Base-by-base conservation (phyloP, 2,797 vertebrate species). In the Myoxocephalus aenaeus region DNA sequence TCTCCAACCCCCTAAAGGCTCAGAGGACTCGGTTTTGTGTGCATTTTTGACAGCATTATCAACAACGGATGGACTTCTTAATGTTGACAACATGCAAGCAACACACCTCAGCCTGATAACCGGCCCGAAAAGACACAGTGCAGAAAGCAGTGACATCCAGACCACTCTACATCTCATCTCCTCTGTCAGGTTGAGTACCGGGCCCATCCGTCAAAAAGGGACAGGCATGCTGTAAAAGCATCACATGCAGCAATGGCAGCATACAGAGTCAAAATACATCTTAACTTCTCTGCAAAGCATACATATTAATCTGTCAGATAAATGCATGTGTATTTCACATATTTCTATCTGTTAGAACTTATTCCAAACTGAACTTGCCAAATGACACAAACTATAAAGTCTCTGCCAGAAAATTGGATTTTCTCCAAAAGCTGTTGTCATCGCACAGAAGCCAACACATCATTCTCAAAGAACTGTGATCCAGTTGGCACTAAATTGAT, bases 141-240 rank as follows among this genome's bases (percentile, higher is more conserved):
- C 40, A 48, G 44, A 46, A 46, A 46, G 14, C 42, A 65, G 69
- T 32, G 40, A 59, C 74, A 81, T 73, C 72, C 73, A 77, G 80
- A 69, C 59, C 81, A 65, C 29, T 75, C 77, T 48, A 50, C 65
- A 78, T 84, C 78, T 86, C 72, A 69, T 83, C 75, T 74, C 67
- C 75, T 70, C 80, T 78, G 70, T 85, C 82, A 79, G 48, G 32
- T 65, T 53, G 59, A 87, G 80, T 79, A 74, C 71, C 64, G 58
- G 64, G 7, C 29, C 36, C 71, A 85, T 89, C 83, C 59, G 65
- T 86, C 83, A 79, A 3, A 10, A 54, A 7, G 27, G 27, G 66
- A 64, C 67, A 61, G 58, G 63, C 75, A 57, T 50, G 36, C 70
- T 63, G 50, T 72, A 54, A 38, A 75, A 40, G 53, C 75, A 65